These are phyloP conservation scores for Arctia plantaginis DNA, from an alignment of 2,888 invertebrate species.

Conservation along the genomic window DNA sequence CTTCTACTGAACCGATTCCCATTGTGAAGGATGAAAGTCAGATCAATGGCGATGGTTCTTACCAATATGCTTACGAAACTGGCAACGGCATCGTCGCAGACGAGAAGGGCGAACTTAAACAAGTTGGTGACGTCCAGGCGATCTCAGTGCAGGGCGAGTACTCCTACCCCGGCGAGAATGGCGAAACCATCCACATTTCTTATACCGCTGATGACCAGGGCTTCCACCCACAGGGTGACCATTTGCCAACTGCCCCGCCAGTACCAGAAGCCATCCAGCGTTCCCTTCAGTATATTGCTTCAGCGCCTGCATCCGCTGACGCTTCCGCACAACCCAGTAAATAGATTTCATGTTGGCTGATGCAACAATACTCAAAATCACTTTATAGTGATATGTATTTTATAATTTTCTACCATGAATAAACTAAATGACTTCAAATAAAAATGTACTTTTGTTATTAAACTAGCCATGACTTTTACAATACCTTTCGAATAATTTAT, in stretches of 20 bases:
- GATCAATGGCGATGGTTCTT: conserved; percentile 88
- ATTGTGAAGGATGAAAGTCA: conserved; percentile 87
- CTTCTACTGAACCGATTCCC: conserved; percentile 74
- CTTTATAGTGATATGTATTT: conserved; percentile 58
- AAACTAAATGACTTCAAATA: conserved; percentile 33
- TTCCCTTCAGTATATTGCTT: conserved; percentile 83
- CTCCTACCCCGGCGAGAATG: conserved; percentile 89
- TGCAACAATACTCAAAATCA: conserved; percentile 60
- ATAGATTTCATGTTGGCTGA: conserved; percentile 63
- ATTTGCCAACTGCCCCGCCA: conserved; percentile 89
- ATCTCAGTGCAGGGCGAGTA: conserved; percentile 88
- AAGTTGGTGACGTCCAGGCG: conserved; percentile 84
- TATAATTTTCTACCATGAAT: conserved; percentile 65
- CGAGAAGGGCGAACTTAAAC: conserved; percentile 87
- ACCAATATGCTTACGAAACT: conserved; percentile 88
- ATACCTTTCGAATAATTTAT: neutral
- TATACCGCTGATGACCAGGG: conserved; percentile 91
- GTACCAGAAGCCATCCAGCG: conserved; percentile 90
- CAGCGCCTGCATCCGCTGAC: conserved; percentile 84
- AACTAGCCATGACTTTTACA: neutral
- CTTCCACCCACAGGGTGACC: conserved; percentile 88
- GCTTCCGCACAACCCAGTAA: conserved; percentile 28
- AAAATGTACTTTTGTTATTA: conserved; percentile 10
- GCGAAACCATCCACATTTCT: conserved; percentile 86
- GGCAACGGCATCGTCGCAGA: conserved; percentile 89